Conservation (phyloP, 2,113 vertebrate genomes). For the Nymphicus hollandicus region DNA sequence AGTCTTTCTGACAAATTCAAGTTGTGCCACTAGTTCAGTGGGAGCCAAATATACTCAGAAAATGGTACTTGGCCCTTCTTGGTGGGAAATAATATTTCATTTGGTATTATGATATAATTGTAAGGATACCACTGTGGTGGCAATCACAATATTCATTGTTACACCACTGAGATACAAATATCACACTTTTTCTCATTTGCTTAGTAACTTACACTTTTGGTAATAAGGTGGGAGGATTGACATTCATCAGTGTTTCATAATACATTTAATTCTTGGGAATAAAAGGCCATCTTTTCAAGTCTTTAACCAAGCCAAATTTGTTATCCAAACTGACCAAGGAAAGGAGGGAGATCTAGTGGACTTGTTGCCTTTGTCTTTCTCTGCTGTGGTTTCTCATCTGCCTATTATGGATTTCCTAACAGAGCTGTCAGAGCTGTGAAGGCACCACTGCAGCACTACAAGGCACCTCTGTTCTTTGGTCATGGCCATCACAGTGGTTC, state of each 20-base stretch:
- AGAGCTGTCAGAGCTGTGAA: not conserved
- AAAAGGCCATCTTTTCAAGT: conserved; percentile 23
- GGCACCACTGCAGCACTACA: not conserved
- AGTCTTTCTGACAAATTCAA: not conserved
- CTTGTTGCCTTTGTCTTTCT: not conserved
- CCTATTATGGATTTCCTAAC: not conserved
- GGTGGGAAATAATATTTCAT: not conserved
- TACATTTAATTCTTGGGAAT: not conserved
- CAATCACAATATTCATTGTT: not conserved
- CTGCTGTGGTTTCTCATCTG: not conserved
- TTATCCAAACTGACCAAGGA: not conserved
- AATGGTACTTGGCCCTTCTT: not conserved
- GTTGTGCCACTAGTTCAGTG: not conserved
- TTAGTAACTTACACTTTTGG: not conserved
- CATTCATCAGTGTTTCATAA: not conserved
- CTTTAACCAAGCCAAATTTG: not conserved
- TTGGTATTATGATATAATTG: not conserved
- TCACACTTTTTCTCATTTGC: not conserved
- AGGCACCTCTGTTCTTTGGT: not conserved
- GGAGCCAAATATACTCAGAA: not conserved
- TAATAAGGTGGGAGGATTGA: not conserved
- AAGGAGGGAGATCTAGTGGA: not conserved
- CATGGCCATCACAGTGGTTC: not conserved
- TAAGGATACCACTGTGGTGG: not conserved
- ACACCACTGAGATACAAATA: not conserved